Base-by-base conservation (phyloP, 2,888 invertebrate species). In the Embidobia sp. region DNA sequence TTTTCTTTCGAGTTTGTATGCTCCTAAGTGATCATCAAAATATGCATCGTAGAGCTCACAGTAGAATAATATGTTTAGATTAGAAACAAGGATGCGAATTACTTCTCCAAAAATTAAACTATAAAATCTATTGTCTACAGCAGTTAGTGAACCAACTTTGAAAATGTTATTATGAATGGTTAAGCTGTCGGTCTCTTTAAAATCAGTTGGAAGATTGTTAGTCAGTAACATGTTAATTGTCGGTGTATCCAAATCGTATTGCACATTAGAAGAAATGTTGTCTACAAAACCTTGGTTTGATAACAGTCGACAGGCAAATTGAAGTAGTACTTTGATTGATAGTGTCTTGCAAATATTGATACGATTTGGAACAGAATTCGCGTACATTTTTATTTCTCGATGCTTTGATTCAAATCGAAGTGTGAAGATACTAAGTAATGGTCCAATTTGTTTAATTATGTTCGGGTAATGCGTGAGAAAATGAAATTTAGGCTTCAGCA, bases 371-470 rank as follows among this genome's bases (percentile, higher is more conserved):
- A 42, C 6, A n/a, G 48, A 48, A 29, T 48, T 27, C n/a, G 49
- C 33, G 8, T 31, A 49, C 7, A 33, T 11, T 49, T 49, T 49
- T 11, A 49, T 11, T 19, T 49, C 33, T 6, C 49, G 18, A 6
- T 49, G 19, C 18, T 49, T 49, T 7, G 49, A 49, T 18, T 33
- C 49, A 4, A 49, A 49, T 2, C 49, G 18, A 19, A 49, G 33
- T 10, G 49, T 49, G 7, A 18, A 19, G 11, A 49, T 49, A 19
- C 33, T 16, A 5, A 49, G 7, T 11, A 49, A 10, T 4, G 31
- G 49, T 2, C 31, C 33, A 33, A 49, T 18, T 31, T 33, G 16
- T 8, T 2, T 18, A 5, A 49, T 46, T 27, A 46, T 26, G 15
- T 46, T 13, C 2, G 46, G 26, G 10, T 27, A 46, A 22, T 46